These are phyloP conservation scores for Eurypyga helias DNA, from an alignment of 2,113 vertebrate species.

Conservation along the genomic window DNA sequence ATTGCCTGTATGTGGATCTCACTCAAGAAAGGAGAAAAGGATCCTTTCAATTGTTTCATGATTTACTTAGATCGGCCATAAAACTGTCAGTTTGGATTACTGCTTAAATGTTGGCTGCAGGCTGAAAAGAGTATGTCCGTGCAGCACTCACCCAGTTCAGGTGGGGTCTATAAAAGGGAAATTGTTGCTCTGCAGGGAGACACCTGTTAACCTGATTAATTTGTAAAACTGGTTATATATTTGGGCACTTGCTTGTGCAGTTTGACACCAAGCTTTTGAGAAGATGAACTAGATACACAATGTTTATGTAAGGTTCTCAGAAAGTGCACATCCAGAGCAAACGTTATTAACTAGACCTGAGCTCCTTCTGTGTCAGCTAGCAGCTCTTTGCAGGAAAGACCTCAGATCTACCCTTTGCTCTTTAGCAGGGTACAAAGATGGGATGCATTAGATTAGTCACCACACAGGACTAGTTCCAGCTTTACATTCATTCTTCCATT, in stretches of 20 bases:
- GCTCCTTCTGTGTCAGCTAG: background rate
- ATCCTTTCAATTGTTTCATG: background rate
- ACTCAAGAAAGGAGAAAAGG: background rate
- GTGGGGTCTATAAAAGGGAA: constrained; percentile 44
- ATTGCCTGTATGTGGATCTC: background rate
- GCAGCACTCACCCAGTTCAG: background rate
- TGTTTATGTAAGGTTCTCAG: constrained; percentile 22
- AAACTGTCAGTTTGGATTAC: constrained; percentile 51
- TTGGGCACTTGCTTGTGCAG: background rate
- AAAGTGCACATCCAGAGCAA: constrained; percentile 22
- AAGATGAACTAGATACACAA: background rate
- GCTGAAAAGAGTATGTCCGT: constrained; percentile 11
- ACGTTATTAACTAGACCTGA: background rate
- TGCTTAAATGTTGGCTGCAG: constrained; percentile 32
- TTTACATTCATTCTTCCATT: background rate
- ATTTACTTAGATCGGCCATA: constrained; percentile 47
- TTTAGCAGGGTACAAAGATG: background rate
- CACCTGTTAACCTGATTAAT: constrained; percentile 45
- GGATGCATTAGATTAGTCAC: background rate
- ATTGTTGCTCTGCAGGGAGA: constrained; percentile 55
- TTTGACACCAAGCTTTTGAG: constrained; percentile 20
- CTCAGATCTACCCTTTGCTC: background rate
- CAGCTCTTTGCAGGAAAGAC: background rate
- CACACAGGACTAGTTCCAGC: background rate
- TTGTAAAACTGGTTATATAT: constrained; percentile 41